These are phyloP conservation scores for Hafferia zeledoni DNA, from an alignment of 2,797 vertebrate species.

Conservation along the genomic window DNA sequence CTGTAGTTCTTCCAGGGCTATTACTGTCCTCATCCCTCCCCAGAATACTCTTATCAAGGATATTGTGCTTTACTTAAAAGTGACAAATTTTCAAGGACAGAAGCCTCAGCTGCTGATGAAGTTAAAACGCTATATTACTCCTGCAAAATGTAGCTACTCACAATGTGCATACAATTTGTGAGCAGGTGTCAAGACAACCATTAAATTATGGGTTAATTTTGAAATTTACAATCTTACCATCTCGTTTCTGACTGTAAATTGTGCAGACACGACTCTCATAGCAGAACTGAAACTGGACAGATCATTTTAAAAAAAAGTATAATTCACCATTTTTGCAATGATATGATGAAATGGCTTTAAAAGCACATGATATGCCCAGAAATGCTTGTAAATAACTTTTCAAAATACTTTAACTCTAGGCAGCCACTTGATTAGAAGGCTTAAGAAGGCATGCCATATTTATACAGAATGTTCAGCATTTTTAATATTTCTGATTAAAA, in stretches of 20 bases:
- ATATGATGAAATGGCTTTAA: background rate
- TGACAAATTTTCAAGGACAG: background rate
- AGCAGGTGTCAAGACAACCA: background rate
- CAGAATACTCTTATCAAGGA: too few species aligned
- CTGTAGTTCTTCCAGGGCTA: background rate
- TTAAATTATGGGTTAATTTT: background rate
- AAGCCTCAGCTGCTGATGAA: background rate
- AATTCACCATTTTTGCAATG: background rate
- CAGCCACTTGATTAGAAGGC: background rate
- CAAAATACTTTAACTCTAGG: background rate
- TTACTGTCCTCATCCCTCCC: background rate
- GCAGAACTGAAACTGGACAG: background rate
- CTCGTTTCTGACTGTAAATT: background rate
- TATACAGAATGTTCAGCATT: background rate
- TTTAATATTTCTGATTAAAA: background rate
- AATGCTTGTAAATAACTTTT: background rate
- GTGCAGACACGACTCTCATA: background rate
- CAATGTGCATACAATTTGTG: background rate
- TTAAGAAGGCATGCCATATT: background rate
- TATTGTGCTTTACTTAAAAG: too few species aligned
- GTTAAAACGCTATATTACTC: background rate
- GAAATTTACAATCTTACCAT: background rate
- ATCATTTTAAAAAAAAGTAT: background rate
- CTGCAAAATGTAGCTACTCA: background rate
- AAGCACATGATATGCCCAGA: background rate